phyloP scores from a whole-genome alignment of 2,113 vertebrate species.

The Lichenostomus cassidix region DNA sequence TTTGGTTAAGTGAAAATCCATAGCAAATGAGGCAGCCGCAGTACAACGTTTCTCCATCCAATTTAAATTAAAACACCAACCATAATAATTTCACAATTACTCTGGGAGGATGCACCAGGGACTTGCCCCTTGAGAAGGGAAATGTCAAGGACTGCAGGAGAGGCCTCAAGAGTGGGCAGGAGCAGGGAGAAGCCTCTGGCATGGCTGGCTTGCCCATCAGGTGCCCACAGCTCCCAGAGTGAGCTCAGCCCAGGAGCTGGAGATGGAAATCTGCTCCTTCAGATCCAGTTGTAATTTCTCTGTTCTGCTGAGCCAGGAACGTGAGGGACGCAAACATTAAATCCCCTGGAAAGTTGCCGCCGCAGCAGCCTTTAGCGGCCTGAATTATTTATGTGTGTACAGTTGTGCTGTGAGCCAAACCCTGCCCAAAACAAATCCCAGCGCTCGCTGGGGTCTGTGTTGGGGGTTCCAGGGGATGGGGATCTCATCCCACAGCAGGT shows the following conservation, averaged over 20 bases:
- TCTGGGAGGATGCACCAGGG: conserved; percentile 74
- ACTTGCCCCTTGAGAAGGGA: conserved; percentile 72
- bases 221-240: not conserved
- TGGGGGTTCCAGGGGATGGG: accelerated
- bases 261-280: not conserved
- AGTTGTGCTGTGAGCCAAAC: not conserved
- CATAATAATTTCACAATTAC: conserved; percentile 81
- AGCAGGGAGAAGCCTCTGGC: not conserved
- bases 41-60: conserved; percentile 82
- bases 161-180: not conserved
- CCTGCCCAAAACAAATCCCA: not conserved
- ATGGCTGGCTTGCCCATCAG: accelerated
- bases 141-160: conserved; percentile 71
- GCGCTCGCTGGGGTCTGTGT: accelerated
- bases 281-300: conserved; percentile 62
- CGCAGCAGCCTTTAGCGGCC: not conserved
- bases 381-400: conserved; percentile 67
- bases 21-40: conserved; percentile 82
- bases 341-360: conserved; percentile 8
- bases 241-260: conserved; percentile 12
- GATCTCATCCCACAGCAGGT: accelerated
- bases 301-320: conserved; percentile 35
- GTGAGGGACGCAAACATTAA: conserved; percentile 25
- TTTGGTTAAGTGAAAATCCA: conserved; percentile 88
- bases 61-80: conserved; percentile 83